A percentile compares a stretch with the other conserved stretches of the same genome.
phyloP scores from a whole-genome alignment of 2,797 vertebrate genomes.

The Enteromius thamalakanensis region DNA sequence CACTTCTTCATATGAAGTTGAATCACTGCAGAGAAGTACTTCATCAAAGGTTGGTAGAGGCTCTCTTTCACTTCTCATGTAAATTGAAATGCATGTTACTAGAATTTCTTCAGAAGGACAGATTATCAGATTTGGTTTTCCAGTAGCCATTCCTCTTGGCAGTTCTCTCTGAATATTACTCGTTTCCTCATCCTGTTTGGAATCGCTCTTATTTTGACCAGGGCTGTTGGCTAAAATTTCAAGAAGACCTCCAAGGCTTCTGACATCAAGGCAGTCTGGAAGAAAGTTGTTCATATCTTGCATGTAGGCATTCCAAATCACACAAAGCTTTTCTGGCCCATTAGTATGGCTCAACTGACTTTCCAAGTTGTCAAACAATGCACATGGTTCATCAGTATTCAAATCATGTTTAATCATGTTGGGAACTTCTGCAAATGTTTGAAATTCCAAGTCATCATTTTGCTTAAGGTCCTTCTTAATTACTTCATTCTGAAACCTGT shows the following conservation, averaged over 20 bases:
- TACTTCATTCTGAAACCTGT: constrained; percentile 74
- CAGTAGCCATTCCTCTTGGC: constrained; percentile 76
- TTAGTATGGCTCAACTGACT: constrained; percentile 59
- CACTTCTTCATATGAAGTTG: constrained; percentile 86
- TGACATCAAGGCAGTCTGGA: constrained; percentile 80
- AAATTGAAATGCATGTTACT: constrained; percentile 84
- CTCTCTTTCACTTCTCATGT: constrained; percentile 83
- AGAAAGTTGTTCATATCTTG: constrained; percentile 78
- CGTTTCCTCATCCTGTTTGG: constrained; percentile 38
- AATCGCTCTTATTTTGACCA: constrained; percentile 34
- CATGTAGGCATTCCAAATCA: constrained; percentile 85
- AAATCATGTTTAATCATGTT: constrained; percentile 35
- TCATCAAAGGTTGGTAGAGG: constrained; percentile 89
- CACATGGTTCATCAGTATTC: constrained; percentile 47
- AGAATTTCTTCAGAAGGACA: constrained; percentile 85
- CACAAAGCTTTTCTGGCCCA: constrained; percentile 67
- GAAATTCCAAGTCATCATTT: constrained; percentile 76
- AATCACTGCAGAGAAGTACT: constrained; percentile 87
- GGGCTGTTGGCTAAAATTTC: constrained; percentile 74
- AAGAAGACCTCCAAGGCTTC: constrained; percentile 81
- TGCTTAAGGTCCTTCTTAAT: constrained; percentile 70
- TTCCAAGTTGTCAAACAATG: constrained; percentile 34
- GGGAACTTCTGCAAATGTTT: constrained; percentile 71
- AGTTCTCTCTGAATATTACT: constrained; percentile 71
- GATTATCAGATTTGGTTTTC: constrained; percentile 87